Conservation (phyloP, 2,113 vertebrate genomes). For the Tragelaphus buxtoni region DNA sequence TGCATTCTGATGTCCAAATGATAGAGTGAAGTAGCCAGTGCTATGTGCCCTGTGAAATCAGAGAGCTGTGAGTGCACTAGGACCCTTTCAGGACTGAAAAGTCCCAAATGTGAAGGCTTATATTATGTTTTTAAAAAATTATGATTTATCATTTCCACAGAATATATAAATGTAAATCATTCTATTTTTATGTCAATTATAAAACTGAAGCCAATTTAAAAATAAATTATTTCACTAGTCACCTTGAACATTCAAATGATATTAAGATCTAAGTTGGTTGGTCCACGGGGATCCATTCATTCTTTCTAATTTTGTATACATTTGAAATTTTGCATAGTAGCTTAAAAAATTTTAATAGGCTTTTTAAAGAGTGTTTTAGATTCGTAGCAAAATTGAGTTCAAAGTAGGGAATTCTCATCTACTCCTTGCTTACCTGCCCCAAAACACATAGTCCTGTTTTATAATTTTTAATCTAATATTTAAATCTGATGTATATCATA, state of each 20-base stretch:
- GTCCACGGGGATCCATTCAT: not conserved
- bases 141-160: not conserved
- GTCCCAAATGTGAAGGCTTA: not conserved
- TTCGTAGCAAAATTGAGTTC: not conserved
- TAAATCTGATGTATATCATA: not conserved
- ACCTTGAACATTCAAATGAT: not conserved
- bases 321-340: not conserved
- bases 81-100: not conserved
- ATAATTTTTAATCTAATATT: not conserved
- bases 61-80: not conserved
- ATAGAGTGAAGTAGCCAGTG: not conserved
- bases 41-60: not conserved
- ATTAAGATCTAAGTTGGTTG: not conserved
- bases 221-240: not conserved
- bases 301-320: constrained; percentile 1
- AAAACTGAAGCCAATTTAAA: not conserved
- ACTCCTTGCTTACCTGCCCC: not conserved
- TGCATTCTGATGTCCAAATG: not conserved
- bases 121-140: not conserved
- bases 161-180: not conserved
- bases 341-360: not conserved
- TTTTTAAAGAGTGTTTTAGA: not conserved
- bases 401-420: not conserved
- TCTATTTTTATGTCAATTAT: not conserved
- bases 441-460: not conserved